Evolutionary conservation across 2,888 invertebrate species (phyloP).

Genomic region (Diabrotica balteata): DNA sequence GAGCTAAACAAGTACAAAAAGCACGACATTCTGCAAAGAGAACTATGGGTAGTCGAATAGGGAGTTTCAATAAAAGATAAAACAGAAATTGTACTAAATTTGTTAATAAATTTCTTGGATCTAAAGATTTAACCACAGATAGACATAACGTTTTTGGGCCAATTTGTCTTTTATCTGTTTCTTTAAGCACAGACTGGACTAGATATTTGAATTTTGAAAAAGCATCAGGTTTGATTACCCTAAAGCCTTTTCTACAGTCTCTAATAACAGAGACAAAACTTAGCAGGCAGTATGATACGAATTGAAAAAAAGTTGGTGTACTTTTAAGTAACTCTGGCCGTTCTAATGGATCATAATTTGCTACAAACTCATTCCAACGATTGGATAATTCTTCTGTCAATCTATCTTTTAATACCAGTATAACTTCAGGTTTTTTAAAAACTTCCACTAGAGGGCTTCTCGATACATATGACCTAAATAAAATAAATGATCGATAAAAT

Average conservation of each 20-base stretch:
- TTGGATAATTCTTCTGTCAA: conserved; percentile 74
- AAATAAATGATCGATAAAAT: too few relatives aligned
- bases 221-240: conserved; percentile 59
- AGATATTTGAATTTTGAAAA: conserved; percentile 62
- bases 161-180: conserved; percentile 52
- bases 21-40: conserved; percentile 60
- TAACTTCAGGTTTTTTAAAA: conserved; percentile 68
- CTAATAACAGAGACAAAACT: conserved; percentile 70
- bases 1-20: conserved; percentile 53
- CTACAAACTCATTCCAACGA: conserved; percentile 82
- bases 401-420: conserved; percentile 72
- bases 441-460: conserved; percentile 65
- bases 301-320: conserved; percentile 67
- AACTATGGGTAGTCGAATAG: conserved; percentile 56
- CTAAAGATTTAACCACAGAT: conserved; percentile 58
- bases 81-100: conserved; percentile 54
- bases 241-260: conserved; percentile 67
- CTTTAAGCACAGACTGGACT: conserved; percentile 52
- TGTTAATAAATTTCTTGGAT: conserved; percentile 59
- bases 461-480: conserved; percentile 33
- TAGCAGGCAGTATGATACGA: conserved; percentile 70
- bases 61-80: conserved; percentile 46
- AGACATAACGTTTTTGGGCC: conserved; percentile 50
- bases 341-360: conserved; percentile 79
- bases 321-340: conserved; percentile 71